Base-by-base conservation (phyloP, 2,888 invertebrate species). In the Mamestra brassicae region DNA sequence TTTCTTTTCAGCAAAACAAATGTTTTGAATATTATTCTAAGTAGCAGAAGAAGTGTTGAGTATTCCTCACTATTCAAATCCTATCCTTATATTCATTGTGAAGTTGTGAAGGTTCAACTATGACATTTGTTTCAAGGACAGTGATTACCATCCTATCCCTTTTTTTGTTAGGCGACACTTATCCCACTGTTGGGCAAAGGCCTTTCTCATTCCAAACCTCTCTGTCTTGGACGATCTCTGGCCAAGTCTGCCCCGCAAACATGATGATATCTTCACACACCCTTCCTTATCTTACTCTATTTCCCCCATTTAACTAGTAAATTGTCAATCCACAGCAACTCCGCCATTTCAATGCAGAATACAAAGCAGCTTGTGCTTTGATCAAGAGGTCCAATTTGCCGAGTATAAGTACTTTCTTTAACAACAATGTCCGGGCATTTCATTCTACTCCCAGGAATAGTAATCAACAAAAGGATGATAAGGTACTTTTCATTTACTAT, bases 281-380 rank as follows among this genome's bases (percentile, higher is more conserved):
- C 45, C 8, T 45, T 8, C 45, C 47, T 47, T 47, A 47, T 47
- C 47, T 13, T 13, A 47, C 47, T 47, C 5, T 47, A 47, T 47
- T 47, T 47, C 47, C 13, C 47, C 13, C 47, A 4, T 47, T 47
- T 47, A 47, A 50, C 3, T 36, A 2, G 5, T 57, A 50, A 61
- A 8, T 61, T 42, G 17, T 34, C 54, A 64, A 71, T 66, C 89
- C 88, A 42, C 90, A 96, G 96, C 87, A 90, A 88, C 83, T 94
- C 38, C 87, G 85, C 36, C 87, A 90, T 2, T 93, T 97, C 52
- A 93, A 96, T 86, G 95, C 92, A 69, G 97, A 97, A 92, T 97
- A 97, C 84, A 95, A 95, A 86, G 97, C 97, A 60, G 96, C 97
- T n/a, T 96, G 96, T 88, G 90, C 95, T 0, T 85, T 97, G 74